phyloP scores from a whole-genome alignment of 2,797 vertebrate species.

The Valencia hispanica region DNA sequence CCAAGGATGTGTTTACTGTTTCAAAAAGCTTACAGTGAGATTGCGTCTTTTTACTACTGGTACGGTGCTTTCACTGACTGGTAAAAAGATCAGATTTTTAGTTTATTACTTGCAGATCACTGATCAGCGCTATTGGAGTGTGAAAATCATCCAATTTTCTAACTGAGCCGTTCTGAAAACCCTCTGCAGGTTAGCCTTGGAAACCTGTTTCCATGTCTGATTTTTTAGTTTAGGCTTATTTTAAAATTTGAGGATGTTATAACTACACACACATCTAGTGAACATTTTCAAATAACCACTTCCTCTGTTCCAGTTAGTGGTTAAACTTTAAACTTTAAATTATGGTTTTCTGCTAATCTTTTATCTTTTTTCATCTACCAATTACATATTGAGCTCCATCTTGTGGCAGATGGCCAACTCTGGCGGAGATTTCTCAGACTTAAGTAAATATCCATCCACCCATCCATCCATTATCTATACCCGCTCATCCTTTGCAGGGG shows the following conservation, averaged over 20 bases:
- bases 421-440: neutral
- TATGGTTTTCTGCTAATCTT: neutral
- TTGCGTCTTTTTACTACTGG: too few species aligned
- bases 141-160: neutral
- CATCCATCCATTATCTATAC: too few species aligned
- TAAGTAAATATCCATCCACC: too few species aligned
- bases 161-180: neutral
- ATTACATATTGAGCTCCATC: neutral
- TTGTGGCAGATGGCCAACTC: neutral
- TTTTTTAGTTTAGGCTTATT: neutral
- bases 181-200: neutral
- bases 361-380: neutral
- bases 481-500: too few species aligned
- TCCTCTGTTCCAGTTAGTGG: neutral
- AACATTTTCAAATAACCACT: neutral
- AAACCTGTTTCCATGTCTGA: neutral
- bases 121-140: neutral
- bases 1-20: too few species aligned
- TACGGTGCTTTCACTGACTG: neutral
- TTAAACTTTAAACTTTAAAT: neutral
- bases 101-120: neutral
- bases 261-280: neutral
- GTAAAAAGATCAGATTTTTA: neutral
- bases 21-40: too few species aligned
- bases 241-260: neutral